phyloP scores from a whole-genome alignment of 2,797 vertebrate genomes.

The Lacerta agilis region DNA sequence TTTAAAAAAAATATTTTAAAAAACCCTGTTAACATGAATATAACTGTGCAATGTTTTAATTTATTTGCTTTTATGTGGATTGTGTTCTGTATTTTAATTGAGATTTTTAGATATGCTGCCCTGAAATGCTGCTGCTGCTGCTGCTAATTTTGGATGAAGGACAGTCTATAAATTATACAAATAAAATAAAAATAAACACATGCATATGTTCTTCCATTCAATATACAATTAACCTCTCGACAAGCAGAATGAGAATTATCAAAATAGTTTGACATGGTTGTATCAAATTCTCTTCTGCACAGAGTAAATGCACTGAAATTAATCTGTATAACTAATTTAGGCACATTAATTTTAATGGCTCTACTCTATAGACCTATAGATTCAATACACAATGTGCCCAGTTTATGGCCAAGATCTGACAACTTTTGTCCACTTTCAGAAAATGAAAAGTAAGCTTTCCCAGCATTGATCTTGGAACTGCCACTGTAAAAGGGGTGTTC shows the following conservation, averaged over 20 bases:
- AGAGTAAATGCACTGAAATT: too few relatives aligned
- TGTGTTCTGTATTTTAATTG: not conserved
- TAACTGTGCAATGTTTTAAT: not conserved
- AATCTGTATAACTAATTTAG: too few relatives aligned
- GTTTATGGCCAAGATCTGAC: not conserved
- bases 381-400: not conserved
- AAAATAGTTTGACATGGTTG: not conserved
- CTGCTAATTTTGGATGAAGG: not conserved
- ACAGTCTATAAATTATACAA: not conserved
- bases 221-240: not conserved
- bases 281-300: too few relatives aligned
- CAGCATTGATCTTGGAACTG: not conserved
- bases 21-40: not conserved
- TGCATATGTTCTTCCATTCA: rapidly evolving
- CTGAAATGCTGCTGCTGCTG: not conserved
- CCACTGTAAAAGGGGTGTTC: not conserved
- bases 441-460: not conserved
- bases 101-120: not conserved
- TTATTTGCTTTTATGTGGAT: not conserved
- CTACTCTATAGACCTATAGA: too few relatives aligned
- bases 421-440: not conserved
- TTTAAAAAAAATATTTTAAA: not conserved
- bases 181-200: not conserved
- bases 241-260: conserved; percentile 9
- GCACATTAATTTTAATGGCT: too few relatives aligned